A percentile compares a stretch with the other conserved stretches of the same genome.
These are phyloP conservation scores for Ariopsis seemanni DNA, from an alignment of 2,113 vertebrate genomes.

Conservation along the genomic window DNA sequence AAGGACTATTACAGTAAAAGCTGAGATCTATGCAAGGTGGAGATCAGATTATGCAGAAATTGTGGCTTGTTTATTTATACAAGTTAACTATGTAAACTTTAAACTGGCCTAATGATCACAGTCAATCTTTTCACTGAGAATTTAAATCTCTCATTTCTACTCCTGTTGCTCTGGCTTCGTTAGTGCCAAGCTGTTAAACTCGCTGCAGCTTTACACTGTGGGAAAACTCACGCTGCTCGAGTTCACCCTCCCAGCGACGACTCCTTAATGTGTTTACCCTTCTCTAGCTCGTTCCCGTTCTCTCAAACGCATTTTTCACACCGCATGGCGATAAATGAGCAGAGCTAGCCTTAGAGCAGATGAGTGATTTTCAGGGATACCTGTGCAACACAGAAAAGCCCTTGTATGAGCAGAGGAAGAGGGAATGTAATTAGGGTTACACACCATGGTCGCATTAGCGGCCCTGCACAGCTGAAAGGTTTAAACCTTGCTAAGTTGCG, in stretches of 20 bases:
- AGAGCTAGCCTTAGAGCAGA: not conserved
- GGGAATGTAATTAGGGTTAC: conserved; percentile 48
- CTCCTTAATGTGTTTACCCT: conserved; percentile 59
- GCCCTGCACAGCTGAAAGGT: conserved; percentile 12
- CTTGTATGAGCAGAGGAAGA: not conserved
- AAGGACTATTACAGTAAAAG: conserved; percentile 16
- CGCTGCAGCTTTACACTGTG: conserved; percentile 56
- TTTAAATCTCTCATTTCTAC: not conserved
- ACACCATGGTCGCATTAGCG: conserved; percentile 39
- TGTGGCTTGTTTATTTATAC: not conserved
- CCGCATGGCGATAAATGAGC: not conserved
- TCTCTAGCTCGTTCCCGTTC: not conserved
- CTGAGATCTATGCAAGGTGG: not conserved
- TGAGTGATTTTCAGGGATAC: conserved; percentile 4
- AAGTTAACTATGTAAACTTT: not conserved
- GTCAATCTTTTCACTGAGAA: not conserved
- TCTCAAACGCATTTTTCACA: conserved; percentile 27
- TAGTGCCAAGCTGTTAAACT: conserved; percentile 61
- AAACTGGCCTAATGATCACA: not conserved
- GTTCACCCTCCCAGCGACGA: conserved; percentile 51
- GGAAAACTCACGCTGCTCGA: conserved; percentile 53
- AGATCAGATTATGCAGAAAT: not conserved
- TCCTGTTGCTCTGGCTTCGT: not conserved
- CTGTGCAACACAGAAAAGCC: conserved; percentile 4
- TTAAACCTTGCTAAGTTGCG: conserved; percentile 15